phyloP scores from a whole-genome alignment of 2,113 vertebrate genomes.

The Colossoma macropomum region DNA sequence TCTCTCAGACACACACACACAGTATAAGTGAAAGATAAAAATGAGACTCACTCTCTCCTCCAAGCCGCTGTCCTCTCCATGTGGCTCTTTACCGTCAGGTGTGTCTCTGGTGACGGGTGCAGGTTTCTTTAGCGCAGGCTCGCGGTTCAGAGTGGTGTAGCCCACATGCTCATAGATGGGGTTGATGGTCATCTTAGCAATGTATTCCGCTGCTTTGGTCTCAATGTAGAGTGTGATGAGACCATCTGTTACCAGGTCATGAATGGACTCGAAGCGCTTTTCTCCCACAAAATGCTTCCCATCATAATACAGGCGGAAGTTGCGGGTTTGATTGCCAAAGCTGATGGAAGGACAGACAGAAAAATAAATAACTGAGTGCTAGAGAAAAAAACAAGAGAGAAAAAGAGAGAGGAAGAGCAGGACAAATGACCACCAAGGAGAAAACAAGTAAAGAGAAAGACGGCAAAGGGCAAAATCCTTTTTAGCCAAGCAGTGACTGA shows the following conservation, averaged over 20 bases:
- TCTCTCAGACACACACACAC: background rate
- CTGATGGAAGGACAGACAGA: slow-evolving; percentile 67
- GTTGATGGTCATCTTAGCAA: slow-evolving; percentile 98
- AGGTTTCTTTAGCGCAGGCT: slow-evolving; percentile 91
- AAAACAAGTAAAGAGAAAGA: background rate
- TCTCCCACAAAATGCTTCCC: slow-evolving; percentile 98
- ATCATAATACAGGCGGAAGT: slow-evolving; percentile 97
- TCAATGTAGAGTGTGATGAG: slow-evolving; percentile 98
- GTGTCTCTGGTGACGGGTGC: slow-evolving; percentile 84
- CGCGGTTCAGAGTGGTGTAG: slow-evolving; percentile 94
- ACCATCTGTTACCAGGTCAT: slow-evolving; percentile 96
- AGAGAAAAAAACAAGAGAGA: slow-evolving; percentile 54
- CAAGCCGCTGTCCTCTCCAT: slow-evolving; percentile 82
- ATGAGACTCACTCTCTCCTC: slow-evolving; percentile 90
- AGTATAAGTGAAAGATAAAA: background rate
- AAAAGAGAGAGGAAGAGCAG: slow-evolving; percentile 24
- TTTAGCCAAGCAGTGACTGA: background rate
- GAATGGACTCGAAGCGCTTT: slow-evolving; percentile 96
- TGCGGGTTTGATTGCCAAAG: slow-evolving; percentile 95
- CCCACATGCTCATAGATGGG: slow-evolving; percentile 93
- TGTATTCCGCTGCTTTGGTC: slow-evolving; percentile 97
- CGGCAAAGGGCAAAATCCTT: background rate
- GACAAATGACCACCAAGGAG: background rate
- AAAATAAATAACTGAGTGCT: slow-evolving; percentile 47
- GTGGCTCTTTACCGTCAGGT: slow-evolving; percentile 82